A percentile compares a stretch with the other conserved stretches of the same genome.
phyloP scores from a whole-genome alignment of 1,140 invertebrate genomes.

The Hyposmocoma kahamanoa region DNA sequence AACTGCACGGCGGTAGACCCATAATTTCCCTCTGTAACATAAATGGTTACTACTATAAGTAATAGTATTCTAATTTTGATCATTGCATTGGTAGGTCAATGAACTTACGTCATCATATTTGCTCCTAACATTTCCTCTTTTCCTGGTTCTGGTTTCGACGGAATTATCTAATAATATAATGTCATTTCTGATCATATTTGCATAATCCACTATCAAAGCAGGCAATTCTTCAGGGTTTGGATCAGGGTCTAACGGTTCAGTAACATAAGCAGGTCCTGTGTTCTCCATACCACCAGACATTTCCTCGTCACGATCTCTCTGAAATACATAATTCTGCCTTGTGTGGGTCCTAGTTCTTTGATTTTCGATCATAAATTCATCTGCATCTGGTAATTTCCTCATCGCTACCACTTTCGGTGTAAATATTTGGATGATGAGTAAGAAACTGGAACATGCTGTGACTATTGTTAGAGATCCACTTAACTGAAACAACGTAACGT shows the following conservation, averaged over 20 bases:
- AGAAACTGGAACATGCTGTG: slow-evolving; percentile 25
- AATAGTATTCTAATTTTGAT: background rate
- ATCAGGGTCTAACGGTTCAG: slow-evolving; percentile 29
- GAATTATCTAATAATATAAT: slow-evolving; percentile 59
- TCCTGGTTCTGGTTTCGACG: slow-evolving; percentile 51
- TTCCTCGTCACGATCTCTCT: slow-evolving; percentile 31
- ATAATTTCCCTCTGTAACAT: background rate
- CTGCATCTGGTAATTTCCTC: slow-evolving; percentile 33
- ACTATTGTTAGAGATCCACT: slow-evolving; percentile 22
- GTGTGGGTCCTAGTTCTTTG: slow-evolving; percentile 43
- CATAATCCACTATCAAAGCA: slow-evolving; percentile 50
- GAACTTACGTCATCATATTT: slow-evolving; percentile 41
- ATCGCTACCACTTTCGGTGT: slow-evolving; percentile 31
- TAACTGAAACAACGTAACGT: too few relatives aligned
- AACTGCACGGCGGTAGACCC: slow-evolving; percentile 31
- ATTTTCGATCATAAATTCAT: slow-evolving; percentile 46
- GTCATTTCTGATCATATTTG: slow-evolving; percentile 58
- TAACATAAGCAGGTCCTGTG: slow-evolving; percentile 18
- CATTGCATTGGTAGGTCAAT: too few relatives aligned
- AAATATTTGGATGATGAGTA: slow-evolving; percentile 34
- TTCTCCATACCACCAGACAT: slow-evolving; percentile 23
- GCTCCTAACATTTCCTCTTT: slow-evolving; percentile 49
- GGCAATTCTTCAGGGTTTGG: slow-evolving; percentile 41
- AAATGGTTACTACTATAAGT: background rate
- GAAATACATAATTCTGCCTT: slow-evolving; percentile 46